Base-by-base conservation (phyloP, 2,888 invertebrate genomes). In the Hirtodrosophila histrioides region DNA sequence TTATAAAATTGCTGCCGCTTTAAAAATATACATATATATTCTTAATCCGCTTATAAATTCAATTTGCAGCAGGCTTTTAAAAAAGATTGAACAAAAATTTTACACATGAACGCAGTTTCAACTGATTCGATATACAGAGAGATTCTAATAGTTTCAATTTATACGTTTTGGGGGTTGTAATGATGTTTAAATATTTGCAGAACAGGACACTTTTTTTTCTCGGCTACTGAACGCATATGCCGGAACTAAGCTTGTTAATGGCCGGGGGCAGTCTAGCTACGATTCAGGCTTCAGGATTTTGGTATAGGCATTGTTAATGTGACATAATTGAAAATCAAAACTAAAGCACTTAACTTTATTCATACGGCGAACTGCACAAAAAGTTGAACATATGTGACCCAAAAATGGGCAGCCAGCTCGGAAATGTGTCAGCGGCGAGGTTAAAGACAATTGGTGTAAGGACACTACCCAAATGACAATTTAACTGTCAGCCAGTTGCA, bases 261-360 rank as follows among this genome's bases (percentile, higher is more conserved):
- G 78, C 71, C 48, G 46, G 46, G 40, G 54, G 45, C 31, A 27
- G 41, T n/a, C 24, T 46, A 5, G 37, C 36, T 10, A 23, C 35
- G 17, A 17, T 17, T 17, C 17, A 17, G 17, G 17, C 1, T 17
- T 1, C 17, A 17, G 17, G 17, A 1, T 17, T 17, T 17, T 17
- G 17, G 17, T 17, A 2, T 17, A 17, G 45, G 45, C 37, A 54
- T 41, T 70, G 85, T 58, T 88, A 89, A 86, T 87, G 88, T 87
- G 86, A 87, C 86, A 87, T 87, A 87, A 89, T 87, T 89, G 89
- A 88, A 87, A 89, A 88, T 79, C 87, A 88, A 89, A 89, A 89
- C 86, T 82, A 78, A 89, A 87, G 88, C 88, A 88, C 88, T 87
- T 89, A 84, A 88, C 89, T 84, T 73, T 69, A 76, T 80, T 71